phyloP scores from a whole-genome alignment of 23 tunicate genomes.

The Halocynthia aurantium region DNA sequence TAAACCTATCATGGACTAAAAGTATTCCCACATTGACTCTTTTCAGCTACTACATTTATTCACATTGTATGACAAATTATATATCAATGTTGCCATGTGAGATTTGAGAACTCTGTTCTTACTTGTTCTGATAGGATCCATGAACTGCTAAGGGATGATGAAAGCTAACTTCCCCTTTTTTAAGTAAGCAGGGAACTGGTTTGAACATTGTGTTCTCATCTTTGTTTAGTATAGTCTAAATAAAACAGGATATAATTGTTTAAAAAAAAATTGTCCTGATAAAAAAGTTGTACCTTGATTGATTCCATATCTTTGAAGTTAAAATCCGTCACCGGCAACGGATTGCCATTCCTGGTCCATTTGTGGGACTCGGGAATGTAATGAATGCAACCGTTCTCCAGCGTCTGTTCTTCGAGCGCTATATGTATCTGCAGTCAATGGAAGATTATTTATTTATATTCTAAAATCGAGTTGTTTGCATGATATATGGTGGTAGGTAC shows the following conservation, averaged over 20 bases:
- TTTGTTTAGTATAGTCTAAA: constrained; percentile 60
- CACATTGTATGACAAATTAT: background rate
- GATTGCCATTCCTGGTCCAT: constrained; percentile 80
- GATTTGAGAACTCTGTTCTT: background rate
- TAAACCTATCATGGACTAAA: background rate
- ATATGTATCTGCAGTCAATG: background rate
- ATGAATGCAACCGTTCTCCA: constrained; percentile 85
- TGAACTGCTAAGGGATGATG: constrained; percentile 81
- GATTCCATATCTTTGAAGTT: constrained; percentile 90
- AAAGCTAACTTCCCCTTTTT: constrained; percentile 75
- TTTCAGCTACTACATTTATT: background rate
- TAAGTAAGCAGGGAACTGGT: constrained; percentile 57
- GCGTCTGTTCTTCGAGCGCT: constrained; percentile 50
- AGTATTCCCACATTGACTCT: background rate
- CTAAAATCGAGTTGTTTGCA: background rate
- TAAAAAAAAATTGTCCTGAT: background rate
- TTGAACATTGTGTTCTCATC: constrained; percentile 52
- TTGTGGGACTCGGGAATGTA: constrained; percentile 81
- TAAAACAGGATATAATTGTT: background rate
- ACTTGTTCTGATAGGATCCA: constrained; percentile 93
- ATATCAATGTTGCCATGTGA: background rate
- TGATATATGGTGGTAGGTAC: constrained; percentile 22
- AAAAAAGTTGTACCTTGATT: constrained; percentile 39
- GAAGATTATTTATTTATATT: background rate
- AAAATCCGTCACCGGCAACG: constrained; percentile 82